These are phyloP conservation scores for Panopea generosa DNA, from an alignment of 2,888 invertebrate genomes.

Conservation along the genomic window DNA sequence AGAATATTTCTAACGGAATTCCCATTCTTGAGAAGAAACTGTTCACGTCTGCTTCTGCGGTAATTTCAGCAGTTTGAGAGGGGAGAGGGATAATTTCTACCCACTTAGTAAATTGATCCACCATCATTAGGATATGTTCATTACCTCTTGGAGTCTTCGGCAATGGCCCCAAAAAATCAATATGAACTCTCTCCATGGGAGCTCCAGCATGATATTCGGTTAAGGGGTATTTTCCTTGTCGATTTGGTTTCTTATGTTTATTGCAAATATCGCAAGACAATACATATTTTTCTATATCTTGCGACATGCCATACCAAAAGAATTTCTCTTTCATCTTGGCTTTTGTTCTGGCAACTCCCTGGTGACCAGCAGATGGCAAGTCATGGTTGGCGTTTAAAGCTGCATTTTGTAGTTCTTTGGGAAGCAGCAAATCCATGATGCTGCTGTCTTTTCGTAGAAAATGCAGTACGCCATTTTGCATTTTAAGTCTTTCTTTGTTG, in stretches of 20 bases:
- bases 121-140: constrained; percentile 33
- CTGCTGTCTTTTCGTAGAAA: neutral
- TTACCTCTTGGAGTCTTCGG: constrained; percentile 17
- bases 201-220: constrained; percentile 92
- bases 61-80: constrained; percentile 32
- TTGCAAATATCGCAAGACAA: constrained; percentile 19
- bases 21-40: constrained; percentile 44
- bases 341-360: neutral
- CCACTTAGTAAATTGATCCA: constrained; percentile 57
- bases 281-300: constrained; percentile 17
- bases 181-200: constrained; percentile 40
- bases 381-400: constrained; percentile 8
- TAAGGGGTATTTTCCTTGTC: constrained; percentile 1
- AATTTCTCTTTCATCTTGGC: neutral
- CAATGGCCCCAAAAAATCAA: constrained; percentile 51
- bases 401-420: neutral
- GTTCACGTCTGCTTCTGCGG: constrained; percentile 38
- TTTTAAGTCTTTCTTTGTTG: neutral
- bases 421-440: neutral
- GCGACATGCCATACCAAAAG: constrained; percentile 14
- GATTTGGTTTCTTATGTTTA: constrained; percentile 5
- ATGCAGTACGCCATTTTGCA: constrained; percentile 2
- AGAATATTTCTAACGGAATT: no score
- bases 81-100: constrained; percentile 46
- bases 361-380: constrained; percentile 19